Evolutionary conservation across 2,888 invertebrate genomes (phyloP).

Genomic region (Drosophila borborema): DNA sequence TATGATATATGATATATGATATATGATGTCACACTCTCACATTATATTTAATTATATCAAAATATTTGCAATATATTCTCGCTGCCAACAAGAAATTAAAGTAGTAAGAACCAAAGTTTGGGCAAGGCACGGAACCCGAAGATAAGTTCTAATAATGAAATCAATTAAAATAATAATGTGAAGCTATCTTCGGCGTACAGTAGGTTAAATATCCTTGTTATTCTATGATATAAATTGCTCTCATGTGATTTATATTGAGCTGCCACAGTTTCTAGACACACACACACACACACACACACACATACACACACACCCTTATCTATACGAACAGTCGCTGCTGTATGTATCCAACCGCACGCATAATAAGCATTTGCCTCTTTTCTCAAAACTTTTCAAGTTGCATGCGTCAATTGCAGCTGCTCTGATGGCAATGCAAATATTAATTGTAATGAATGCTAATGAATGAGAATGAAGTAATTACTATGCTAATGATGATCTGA

Average conservation of each 20-base stretch:
- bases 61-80: constrained; percentile 42
- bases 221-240: constrained; percentile 5
- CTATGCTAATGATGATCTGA: background rate
- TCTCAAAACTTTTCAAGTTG: background rate
- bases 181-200: constrained; percentile 9
- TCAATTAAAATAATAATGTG: constrained; percentile 41
- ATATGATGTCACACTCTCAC: no score
- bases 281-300: no score
- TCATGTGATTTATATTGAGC: constrained; percentile 4
- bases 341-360: background rate
- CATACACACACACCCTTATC: background rate
- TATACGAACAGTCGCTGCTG: background rate
- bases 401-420: background rate
- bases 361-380: background rate
- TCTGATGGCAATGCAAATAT: background rate
- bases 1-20: no score
- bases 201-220: constrained; percentile 16
- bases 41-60: constrained; percentile 24
- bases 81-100: constrained; percentile 29
- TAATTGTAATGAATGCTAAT: background rate
- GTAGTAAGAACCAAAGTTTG: constrained; percentile 30
- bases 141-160: no score
- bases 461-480: background rate
- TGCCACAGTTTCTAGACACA: background rate
- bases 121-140: no score